A percentile compares a stretch with the other conserved stretches of the same genome.
phyloP scores from a whole-genome alignment of 2,888 invertebrate genomes.

The Apamea epomidion region DNA sequence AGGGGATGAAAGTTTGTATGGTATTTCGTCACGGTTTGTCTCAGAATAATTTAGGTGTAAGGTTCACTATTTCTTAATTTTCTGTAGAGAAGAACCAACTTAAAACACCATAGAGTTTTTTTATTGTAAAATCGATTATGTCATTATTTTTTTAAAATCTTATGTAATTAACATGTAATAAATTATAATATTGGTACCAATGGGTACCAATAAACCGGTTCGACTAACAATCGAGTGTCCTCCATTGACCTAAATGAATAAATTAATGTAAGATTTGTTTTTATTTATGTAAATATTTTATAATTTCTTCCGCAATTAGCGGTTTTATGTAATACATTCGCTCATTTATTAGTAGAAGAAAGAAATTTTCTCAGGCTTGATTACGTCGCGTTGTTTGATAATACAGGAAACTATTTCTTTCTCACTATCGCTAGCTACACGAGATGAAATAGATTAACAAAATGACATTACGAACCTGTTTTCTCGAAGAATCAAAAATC shows the following conservation, averaged over 20 bases:
- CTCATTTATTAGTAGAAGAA: constrained; percentile 6
- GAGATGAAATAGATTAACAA: not conserved
- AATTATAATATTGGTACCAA: not conserved
- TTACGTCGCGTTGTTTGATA: constrained; percentile 19
- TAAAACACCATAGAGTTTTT: not conserved
- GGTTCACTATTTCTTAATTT: not conserved
- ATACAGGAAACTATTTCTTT: constrained; percentile 8
- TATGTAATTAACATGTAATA: not conserved
- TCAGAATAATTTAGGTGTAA: not conserved
- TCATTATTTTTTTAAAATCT: not conserved
- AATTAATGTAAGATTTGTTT: constrained; percentile 3
- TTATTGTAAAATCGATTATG: constrained; percentile 1
- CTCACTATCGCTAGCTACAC: not conserved
- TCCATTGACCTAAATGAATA: constrained; percentile 49
- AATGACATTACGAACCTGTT: not conserved
- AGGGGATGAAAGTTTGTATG: not conserved
- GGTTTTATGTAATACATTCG: constrained; percentile 37
- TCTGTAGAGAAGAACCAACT: not conserved
- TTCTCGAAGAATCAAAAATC: not conserved
- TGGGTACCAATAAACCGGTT: constrained; percentile 19
- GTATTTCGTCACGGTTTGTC: not conserved
- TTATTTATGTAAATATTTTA: not conserved
- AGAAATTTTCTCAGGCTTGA: not conserved
- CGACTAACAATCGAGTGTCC: not conserved
- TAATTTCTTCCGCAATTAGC: constrained; percentile 30